phyloP scores from a whole-genome alignment of 2,888 invertebrate species.

The Rugalucina vietnamica region DNA sequence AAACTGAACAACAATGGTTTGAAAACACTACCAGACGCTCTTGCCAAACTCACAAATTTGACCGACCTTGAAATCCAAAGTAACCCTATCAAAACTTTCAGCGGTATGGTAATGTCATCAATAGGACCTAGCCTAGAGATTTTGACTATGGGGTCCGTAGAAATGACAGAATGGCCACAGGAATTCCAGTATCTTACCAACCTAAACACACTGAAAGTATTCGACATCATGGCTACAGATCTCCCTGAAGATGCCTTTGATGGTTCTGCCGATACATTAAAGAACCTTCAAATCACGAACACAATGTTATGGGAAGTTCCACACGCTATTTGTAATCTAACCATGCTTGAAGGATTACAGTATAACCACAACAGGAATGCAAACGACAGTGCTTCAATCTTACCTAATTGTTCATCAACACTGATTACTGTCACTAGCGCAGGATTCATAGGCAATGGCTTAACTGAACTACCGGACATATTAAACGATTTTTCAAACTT shows the following conservation, averaged over 20 bases:
- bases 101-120: background rate
- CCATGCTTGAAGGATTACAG: background rate
- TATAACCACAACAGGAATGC: background rate
- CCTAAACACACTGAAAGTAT: background rate
- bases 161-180: background rate
- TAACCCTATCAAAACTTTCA: background rate
- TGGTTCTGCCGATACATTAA: background rate
- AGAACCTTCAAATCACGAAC: background rate
- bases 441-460: background rate
- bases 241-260: background rate
- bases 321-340: background rate
- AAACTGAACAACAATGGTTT: background rate
- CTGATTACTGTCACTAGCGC: background rate
- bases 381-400: background rate
- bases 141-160: background rate
- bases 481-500: background rate
- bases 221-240: background rate
- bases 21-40: background rate
- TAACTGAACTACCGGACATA: background rate
- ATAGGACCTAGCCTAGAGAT: background rate
- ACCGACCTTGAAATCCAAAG: background rate
- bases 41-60: background rate
- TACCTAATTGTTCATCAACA: background rate
- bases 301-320: background rate
- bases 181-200: background rate